Percentiles rank a stretch among this genome's conserved stretches.
Evolutionary conservation across 2,888 invertebrate genomes (phyloP).

Genomic region (Ectropis crepuscularia): DNA sequence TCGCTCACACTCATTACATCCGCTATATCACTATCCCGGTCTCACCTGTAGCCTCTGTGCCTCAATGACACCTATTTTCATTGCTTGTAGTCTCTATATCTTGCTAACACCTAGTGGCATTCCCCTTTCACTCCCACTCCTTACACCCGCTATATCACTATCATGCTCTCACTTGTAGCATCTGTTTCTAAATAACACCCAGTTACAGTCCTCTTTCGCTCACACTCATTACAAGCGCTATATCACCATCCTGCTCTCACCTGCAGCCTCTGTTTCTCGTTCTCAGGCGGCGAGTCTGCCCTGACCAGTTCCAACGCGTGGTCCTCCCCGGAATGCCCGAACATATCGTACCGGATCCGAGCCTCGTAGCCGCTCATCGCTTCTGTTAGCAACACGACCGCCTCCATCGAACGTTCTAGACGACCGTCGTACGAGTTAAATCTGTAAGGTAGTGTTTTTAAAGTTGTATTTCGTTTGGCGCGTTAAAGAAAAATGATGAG

Average conservation of each 20-base stretch:
- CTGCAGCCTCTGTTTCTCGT: conserved; percentile 94
- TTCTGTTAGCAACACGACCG: conserved; percentile 95
- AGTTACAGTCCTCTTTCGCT: no score
- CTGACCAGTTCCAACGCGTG: conserved; percentile 89
- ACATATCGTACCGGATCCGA: conserved; percentile 95
- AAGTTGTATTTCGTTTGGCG: no score
- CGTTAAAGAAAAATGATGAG: no score
- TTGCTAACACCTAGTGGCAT: no score
- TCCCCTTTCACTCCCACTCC: no score
- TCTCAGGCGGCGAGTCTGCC: conserved; percentile 89
- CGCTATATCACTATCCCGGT: conserved; percentile 55
- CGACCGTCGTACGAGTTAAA: conserved; percentile 98
- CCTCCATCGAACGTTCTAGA: conserved; percentile 95
- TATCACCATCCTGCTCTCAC: conserved; percentile 80
- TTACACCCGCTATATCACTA: no score
- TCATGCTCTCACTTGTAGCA: no score
- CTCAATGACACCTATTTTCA: conserved; percentile 69
- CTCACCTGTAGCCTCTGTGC: conserved; percentile 93
- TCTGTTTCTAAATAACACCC: no score
- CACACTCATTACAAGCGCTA: no score
- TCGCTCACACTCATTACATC: no score
- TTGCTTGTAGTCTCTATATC: no score
- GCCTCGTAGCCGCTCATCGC: conserved; percentile 95
- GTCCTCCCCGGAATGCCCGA: conserved; percentile 97
- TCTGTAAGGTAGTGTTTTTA: conserved; percentile 63